Percentiles rank a stretch among this genome's conserved stretches.
Evolutionary conservation across 2,113 vertebrate genomes (phyloP).

Genomic region (Malurus elegans): DNA sequence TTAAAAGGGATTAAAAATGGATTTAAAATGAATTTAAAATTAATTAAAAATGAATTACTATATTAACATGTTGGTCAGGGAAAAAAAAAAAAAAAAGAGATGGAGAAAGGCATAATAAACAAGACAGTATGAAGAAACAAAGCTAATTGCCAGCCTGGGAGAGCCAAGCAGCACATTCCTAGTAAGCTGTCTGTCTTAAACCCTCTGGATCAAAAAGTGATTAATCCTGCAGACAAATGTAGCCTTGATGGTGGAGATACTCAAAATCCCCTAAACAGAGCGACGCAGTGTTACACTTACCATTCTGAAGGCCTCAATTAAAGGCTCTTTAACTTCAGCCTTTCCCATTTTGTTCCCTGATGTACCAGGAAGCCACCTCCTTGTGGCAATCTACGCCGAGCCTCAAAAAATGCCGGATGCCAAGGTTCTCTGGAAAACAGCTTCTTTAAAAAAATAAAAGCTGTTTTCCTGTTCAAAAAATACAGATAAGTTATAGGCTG

Average conservation of each 20-base stretch:
- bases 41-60: background rate
- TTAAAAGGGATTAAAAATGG: background rate
- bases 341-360: constrained; percentile 16
- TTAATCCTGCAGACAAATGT: constrained; percentile 64
- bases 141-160: constrained; percentile 57
- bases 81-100: background rate
- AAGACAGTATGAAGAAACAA: constrained; percentile 18
- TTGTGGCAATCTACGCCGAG: background rate
- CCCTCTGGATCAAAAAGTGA: constrained; percentile 67
- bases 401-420: background rate
- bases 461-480: background rate
- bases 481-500: background rate
- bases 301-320: constrained; percentile 51
- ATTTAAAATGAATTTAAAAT: background rate
- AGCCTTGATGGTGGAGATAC: constrained; percentile 62
- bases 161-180: background rate
- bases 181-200: constrained; percentile 66
- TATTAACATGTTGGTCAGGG: background rate
- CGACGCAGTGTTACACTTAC: background rate
- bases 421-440: background rate
- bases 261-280: constrained; percentile 58
- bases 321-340: constrained; percentile 38
- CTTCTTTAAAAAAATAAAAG: background rate
- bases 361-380: background rate
- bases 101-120: constrained; percentile 10